Base-by-base conservation (phyloP, 1,140 invertebrate species). In the Mesaphorura yosii region DNA sequence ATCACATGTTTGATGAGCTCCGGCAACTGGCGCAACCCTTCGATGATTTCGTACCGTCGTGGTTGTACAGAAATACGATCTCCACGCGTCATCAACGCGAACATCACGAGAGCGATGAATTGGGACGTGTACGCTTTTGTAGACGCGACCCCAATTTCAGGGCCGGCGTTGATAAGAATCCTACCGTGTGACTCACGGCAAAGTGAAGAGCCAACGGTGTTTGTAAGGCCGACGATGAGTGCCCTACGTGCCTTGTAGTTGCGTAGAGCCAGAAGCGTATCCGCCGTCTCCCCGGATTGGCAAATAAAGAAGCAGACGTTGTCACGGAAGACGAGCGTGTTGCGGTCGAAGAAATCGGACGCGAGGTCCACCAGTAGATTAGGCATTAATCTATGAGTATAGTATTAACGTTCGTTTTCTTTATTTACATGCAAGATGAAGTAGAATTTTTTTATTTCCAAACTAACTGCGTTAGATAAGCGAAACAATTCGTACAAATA, bases 221-320 rank as follows among this genome's bases (percentile, higher is more conserved):
- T 99, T 7, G 96, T 99, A 14, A 99, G 84, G 57, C 96, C 96
- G 42, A 99, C 88, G 64, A 98, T 94, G 6, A 99, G 75, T 46
- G 95, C 92, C 23, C 95, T 94, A 52, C 92, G 78, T 58, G 84
- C 79, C 73, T 98, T 98, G 71, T 95, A 99, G 68, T 99, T 99
- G 40, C 86, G 75, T 19, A 90, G 68, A 3, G 95, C 92, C 82
- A 94, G 87, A 25, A 98, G 70, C 1, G 94, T 97, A 66, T 99
- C 96, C 5, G 96, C 96, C 37, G 96, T 99, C 74, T 99, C 96
- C 41, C 86, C 78, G 31, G 91, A 95, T 69, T 97, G 93, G 0
- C 91, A 96, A 62, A 99, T 96, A 65, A 99, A 99, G 75, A 99
- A 98, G 69, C 96, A 98, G 22, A 99, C 96, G 70, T 99, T 96